A percentile compares a stretch with the other conserved stretches of the same genome.
Conservation (phyloP, 1,140 invertebrate species). For the Drosophila aff. region DNA sequence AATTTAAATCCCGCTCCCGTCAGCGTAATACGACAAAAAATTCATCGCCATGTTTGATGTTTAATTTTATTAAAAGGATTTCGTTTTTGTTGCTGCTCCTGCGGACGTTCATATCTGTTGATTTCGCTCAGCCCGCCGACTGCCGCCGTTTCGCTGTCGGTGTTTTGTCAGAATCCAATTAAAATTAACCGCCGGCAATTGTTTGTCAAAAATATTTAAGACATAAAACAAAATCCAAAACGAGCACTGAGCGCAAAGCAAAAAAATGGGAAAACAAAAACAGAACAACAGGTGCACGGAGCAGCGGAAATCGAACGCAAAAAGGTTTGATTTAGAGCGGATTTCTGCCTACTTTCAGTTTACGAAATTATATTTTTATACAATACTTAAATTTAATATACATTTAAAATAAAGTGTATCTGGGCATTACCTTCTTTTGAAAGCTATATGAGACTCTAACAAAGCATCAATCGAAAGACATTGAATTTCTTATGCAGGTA, state of each 20-base stretch:
- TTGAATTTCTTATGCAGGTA: background rate
- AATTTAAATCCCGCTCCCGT: constrained; percentile 80
- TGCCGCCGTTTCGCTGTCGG: constrained; percentile 33
- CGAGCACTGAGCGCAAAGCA: constrained; percentile 9
- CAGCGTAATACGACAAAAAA: constrained; percentile 83
- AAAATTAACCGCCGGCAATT: constrained; percentile 81
- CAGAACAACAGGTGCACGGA: constrained; percentile 24
- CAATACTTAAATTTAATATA: background rate
- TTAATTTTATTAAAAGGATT: constrained; percentile 84
- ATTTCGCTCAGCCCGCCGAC: constrained; percentile 32
- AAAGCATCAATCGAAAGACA: background rate
- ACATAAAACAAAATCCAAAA: constrained; percentile 47
- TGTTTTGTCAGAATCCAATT: constrained; percentile 77
- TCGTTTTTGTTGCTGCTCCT: constrained; percentile 43
- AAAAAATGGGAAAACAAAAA: constrained; percentile 4
- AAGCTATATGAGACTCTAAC: background rate
- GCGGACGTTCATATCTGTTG: constrained; percentile 51
- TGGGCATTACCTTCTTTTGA: background rate
- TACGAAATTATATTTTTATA: background rate
- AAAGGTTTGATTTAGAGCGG: constrained; percentile 3
- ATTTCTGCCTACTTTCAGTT: background rate
- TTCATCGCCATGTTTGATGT: constrained; percentile 79
- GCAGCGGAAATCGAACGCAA: background rate
- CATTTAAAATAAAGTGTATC: background rate
- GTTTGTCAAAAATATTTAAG: constrained; percentile 77